Percentiles rank a stretch among this genome's conserved stretches.
Conservation (phyloP, 2,113 vertebrate species). For the Nothobranchius kuhntae region DNA sequence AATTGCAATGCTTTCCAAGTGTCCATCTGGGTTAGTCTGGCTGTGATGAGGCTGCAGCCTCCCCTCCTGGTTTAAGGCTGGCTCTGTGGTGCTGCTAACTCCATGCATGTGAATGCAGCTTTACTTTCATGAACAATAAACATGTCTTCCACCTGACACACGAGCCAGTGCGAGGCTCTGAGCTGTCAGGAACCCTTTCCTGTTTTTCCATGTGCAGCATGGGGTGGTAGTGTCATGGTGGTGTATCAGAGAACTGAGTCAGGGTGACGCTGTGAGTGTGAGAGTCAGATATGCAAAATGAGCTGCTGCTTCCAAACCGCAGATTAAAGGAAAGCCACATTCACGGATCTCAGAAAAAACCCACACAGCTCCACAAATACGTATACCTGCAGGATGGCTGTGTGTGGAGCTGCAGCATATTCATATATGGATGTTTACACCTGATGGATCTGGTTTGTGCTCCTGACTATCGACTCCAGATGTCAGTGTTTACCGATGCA, state of each 20-base stretch:
- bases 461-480: conserved; percentile 47
- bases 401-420: conserved; percentile 9
- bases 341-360: conserved; percentile 20
- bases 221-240: conserved; percentile 4
- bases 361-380: conserved; percentile 23
- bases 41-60: conserved; percentile 33
- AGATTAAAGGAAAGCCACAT: conserved; percentile 35
- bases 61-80: conserved; percentile 25
- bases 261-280: conserved; percentile 18
- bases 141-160: conserved; percentile 25
- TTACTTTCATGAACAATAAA: neutral
- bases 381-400: conserved; percentile 37
- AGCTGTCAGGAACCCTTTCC: conserved; percentile 13
- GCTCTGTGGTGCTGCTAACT: neutral
- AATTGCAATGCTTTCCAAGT: conserved; percentile 78
- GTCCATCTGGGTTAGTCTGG: conserved; percentile 69
- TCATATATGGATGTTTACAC: conserved; percentile 36
- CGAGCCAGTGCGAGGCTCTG: conserved; percentile 6
- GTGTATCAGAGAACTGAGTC: conserved; percentile 30
- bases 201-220: conserved; percentile 11
- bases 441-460: conserved; percentile 43
- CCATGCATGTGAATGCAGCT: neutral
- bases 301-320: conserved; percentile 16
- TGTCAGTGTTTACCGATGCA: conserved; percentile 87
- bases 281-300: conserved; percentile 39